phyloP scores from a whole-genome alignment of 2,888 invertebrate species.

The Autographa gamma region DNA sequence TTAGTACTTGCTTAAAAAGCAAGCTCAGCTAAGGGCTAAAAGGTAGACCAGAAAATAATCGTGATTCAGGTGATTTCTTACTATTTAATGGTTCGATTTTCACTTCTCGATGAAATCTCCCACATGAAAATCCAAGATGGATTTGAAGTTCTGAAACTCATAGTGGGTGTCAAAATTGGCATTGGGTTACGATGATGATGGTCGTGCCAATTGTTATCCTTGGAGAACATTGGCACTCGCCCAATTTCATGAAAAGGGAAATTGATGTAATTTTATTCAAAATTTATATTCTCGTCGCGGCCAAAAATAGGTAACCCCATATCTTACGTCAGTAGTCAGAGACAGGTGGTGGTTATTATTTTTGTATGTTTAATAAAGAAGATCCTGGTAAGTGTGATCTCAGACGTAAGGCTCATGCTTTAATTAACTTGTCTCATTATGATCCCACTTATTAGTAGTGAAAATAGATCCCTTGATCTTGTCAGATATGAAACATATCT shows the following conservation, averaged over 20 bases:
- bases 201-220: conserved; percentile 11
- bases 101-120: background rate
- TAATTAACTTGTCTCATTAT: background rate
- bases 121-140: background rate
- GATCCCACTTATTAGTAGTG: too few species aligned
- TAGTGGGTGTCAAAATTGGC: conserved; percentile 7
- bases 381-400: background rate
- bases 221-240: background rate
- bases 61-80: too few species aligned
- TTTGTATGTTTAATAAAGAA: background rate
- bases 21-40: too few species aligned
- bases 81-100: too few species aligned
- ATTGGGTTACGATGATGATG: conserved; percentile 5
- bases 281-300: background rate
- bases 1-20: too few species aligned
- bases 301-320: conserved; percentile 10
- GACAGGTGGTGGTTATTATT: background rate
- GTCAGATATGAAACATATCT: too few species aligned
- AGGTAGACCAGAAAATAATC: too few species aligned
- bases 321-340: background rate
- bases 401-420: background rate
- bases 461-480: too few species aligned
- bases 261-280: conserved; percentile 9
- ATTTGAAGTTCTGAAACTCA: background rate
- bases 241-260: conserved; percentile 11